phyloP scores from a whole-genome alignment of 37 sponge, comb jelly and placozoan genomes.

The Crambe crambe region DNA sequence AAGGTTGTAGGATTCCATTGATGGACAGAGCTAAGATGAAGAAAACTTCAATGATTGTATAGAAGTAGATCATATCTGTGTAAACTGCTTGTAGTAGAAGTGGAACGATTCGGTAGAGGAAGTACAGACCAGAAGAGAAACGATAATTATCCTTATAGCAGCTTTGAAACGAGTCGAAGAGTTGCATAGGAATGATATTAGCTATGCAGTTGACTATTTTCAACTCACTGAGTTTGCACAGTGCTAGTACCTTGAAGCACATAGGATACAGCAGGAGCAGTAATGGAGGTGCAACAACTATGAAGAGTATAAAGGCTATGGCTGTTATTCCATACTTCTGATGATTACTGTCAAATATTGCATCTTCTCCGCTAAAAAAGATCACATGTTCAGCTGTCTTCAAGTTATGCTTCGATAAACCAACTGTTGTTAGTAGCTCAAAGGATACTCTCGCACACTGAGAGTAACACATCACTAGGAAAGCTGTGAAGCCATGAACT shows the following conservation, averaged over 20 bases:
- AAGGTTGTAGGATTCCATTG: slow-evolving; percentile 33
- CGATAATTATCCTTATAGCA: slow-evolving; percentile 33
- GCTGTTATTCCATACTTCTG: slow-evolving; percentile 51
- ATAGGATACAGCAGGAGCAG: slow-evolving; percentile 38
- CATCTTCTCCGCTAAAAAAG: slow-evolving; percentile 11
- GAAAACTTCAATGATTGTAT: neutral
- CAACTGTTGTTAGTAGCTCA: neutral
- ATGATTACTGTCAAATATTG: slow-evolving; percentile 21
- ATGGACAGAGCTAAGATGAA: slow-evolving; percentile 14
- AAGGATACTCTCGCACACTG: slow-evolving; percentile 40
- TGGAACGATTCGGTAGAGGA: slow-evolving; percentile 14
- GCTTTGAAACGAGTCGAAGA: slow-evolving; percentile 43
- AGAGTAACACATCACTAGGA: slow-evolving; percentile 42
- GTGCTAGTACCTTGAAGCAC: slow-evolving; percentile 2
- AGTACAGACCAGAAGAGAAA: slow-evolving; percentile 52
- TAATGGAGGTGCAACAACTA: slow-evolving; percentile 29
- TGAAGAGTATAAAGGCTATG: neutral
- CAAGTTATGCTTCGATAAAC: neutral
- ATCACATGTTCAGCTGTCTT: neutral
- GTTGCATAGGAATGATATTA: slow-evolving; percentile 13
- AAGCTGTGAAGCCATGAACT: slow-evolving; percentile 37
- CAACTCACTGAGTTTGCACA: slow-evolving; percentile 27
- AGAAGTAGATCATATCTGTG: neutral
- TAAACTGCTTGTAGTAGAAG: neutral
- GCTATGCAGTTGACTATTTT: neutral